Conservation (phyloP, 2,797 vertebrate genomes). For the Anguilla anguilla region DNA sequence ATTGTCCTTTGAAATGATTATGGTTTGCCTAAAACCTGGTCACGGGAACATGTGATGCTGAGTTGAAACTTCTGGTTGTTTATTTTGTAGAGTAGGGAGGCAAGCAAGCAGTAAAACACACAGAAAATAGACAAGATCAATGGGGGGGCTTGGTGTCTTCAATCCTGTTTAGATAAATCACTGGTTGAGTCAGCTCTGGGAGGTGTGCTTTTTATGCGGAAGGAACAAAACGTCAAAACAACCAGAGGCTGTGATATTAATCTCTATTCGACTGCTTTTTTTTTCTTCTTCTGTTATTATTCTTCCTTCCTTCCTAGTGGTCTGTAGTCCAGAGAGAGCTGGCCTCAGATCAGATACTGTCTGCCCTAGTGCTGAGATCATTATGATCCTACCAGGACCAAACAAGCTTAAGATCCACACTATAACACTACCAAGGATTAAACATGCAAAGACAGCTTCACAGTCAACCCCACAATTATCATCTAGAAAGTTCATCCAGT, state of each 20-base stretch:
- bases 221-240: constrained; percentile 2
- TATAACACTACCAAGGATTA: neutral
- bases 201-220: constrained; percentile 6
- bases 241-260: constrained; percentile 18
- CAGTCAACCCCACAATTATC: neutral
- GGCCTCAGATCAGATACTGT: neutral
- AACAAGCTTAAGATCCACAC: neutral
- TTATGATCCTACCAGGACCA: neutral
- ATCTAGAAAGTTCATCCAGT: neutral
- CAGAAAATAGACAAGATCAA: neutral
- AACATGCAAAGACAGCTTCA: neutral
- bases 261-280: constrained; percentile 5
- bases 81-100: neutral
- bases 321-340: neutral
- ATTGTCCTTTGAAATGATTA: neutral
- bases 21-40: neutral
- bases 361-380: neutral
- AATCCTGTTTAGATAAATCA: neutral
- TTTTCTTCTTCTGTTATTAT: too few relatives aligned
- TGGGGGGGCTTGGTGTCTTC: neutral
- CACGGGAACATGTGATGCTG: neutral
- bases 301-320: neutral
- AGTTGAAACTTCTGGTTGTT: neutral
- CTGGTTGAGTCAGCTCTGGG: neutral
- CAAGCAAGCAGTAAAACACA: neutral